Base-by-base conservation (phyloP, 1,140 invertebrate species). In the Tachypleus tridentatus region DNA sequence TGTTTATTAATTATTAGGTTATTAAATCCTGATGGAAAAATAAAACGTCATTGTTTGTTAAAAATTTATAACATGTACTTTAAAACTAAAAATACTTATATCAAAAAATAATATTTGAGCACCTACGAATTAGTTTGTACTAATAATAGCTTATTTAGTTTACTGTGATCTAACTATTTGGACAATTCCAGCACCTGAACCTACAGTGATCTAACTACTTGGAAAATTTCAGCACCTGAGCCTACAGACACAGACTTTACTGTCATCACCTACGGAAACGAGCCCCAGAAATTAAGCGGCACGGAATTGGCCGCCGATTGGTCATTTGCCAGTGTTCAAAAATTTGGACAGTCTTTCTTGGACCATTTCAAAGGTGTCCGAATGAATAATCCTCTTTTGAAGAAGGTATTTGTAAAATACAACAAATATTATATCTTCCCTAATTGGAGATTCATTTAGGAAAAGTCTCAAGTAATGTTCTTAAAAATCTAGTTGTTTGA, bases 271-370 rank as follows among this genome's bases (percentile, higher is more conserved):
- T 84, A 91, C 74, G 93, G 92, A 57, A 85, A 91, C 61, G 82
- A 86, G 50, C 62, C 60, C 6, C 68, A 91, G 77, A 82, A 91
- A 60, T 75, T 95, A 4, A 91, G 94, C 72, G 93, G 93, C 11
- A 94, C 91, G 10, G 90, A 95, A 77, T 77, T 97, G 64, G 89
- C 91, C 10, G 90, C 91, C 48, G 92, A 96, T 72, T 93, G 88
- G 83, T 91, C 89, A 3, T 96, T 95, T 77, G 88, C 91, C 3
- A 90, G 90, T 4, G 80, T 96, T 8, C 92, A 96, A 76, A 96
- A 94, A 77, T 96, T 95, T 76, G 93, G 93, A 10, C 89, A 95
- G 80, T 89, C 88, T 61, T 83, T 96, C 73, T 84, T 95, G 71
- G 92, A 94, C 75, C 71, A 73, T 58, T 81, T 97, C 49, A 82